Percentiles rank a stretch among this genome's conserved stretches.
Evolutionary conservation across 2,888 invertebrate species (phyloP).

Genomic region (Caenorhabditis japonica): DNA sequence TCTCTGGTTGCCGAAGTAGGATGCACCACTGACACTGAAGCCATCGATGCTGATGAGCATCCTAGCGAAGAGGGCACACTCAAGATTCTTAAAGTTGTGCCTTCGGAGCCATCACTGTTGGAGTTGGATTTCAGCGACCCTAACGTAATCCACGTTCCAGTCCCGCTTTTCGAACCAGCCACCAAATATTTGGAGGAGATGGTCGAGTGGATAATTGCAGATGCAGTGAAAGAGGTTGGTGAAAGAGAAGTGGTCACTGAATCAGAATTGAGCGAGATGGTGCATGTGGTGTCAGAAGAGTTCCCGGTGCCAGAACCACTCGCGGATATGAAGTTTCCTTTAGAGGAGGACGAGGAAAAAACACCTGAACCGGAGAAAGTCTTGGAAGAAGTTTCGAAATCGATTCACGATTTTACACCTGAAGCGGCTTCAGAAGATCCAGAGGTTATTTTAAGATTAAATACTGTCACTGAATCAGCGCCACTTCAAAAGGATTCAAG

Average conservation of each 20-base stretch:
- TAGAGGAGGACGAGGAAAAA: constrained; percentile 22
- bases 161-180: constrained; percentile 17
- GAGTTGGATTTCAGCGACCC: constrained; percentile 27
- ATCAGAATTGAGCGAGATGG: constrained; percentile 43
- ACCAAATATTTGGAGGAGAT: constrained; percentile 29
- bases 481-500: too few relatives aligned
- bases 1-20: constrained; percentile 51
- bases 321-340: constrained; percentile 24
- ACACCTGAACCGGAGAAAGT: constrained; percentile 19
- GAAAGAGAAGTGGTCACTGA: constrained; percentile 41
- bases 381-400: too few relatives aligned
- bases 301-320: constrained; percentile 21
- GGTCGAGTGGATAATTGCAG: constrained; percentile 35
- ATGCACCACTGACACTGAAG: constrained; percentile 28
- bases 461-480: too few relatives aligned
- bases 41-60: background rate
- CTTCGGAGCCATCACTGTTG: constrained; percentile 38
- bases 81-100: constrained; percentile 39
- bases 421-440: background rate
- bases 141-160: constrained; percentile 30
- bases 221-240: constrained; percentile 29
- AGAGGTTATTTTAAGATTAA: too few relatives aligned
- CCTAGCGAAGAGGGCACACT: background rate
- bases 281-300: constrained; percentile 3
- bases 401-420: too few relatives aligned